Evolutionary conservation across 2,797 vertebrate genomes (phyloP), one percentile per base, ranked within the genome.

Genomic region (Eurystomus glaucurus): DNA sequence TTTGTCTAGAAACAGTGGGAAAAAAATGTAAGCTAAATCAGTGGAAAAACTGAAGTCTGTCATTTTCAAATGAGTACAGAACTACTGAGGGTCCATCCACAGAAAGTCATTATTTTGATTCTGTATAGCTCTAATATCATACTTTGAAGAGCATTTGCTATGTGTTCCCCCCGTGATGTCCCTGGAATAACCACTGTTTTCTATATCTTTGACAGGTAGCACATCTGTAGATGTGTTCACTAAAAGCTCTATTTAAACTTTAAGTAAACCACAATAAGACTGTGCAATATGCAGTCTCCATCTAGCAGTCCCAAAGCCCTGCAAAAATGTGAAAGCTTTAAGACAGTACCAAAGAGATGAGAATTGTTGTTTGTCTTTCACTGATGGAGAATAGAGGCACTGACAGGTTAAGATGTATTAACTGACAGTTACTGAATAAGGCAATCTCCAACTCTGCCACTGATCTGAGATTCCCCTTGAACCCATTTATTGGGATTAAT

Each of bases 401-500:
- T 31, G 69, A 71, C 35, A 94, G 43, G 43, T 92, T 85, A 96
- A 96, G 41, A 55, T 35, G 35, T 48, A 89, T 46, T 93, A 82
- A 58, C 22, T 62, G 58, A 29, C 19, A 64, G 35, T 60, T 84
- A 57, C 69, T 43, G 45, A 82, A 31, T 68, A 92, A 96, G 65
- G 43, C 92, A 84, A 69, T 87, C 77, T 89, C 66, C 54, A 85
- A 3, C 43, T 84, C 54, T 84, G 69, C 11, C 62, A 51, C 64
- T 82, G 77, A n/a, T 80, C 90, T 70, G 74, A 88, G 83, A 77
- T 90, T 65, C 77, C 80, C 31, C 55, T 78, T 96, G 80, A 95
- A 83, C 50, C 46, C 31, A 50, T 70, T 88, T 72, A 39, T 94
- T 89, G 43, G 45, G 74, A 85, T 95, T 94, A 94, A 72, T 66